phyloP scores from a whole-genome alignment of 2,888 invertebrate species.

The Diarsia dahlii region DNA sequence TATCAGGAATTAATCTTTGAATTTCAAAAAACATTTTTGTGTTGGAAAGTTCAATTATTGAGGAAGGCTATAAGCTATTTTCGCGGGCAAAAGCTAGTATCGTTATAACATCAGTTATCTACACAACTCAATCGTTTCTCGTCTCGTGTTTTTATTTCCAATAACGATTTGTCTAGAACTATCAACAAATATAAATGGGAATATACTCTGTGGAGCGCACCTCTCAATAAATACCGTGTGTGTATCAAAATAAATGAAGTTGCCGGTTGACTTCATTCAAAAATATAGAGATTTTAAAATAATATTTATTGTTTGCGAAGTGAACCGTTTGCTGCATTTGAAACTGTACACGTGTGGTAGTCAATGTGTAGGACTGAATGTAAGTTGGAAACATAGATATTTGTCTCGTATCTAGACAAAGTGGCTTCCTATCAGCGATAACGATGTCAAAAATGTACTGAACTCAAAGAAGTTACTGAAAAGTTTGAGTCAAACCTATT shows the following conservation, averaged over 20 bases:
- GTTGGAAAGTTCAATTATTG: too few species aligned
- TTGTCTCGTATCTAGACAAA: background rate
- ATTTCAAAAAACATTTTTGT: too few species aligned
- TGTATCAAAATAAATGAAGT: constrained; percentile 59
- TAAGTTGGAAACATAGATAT: background rate
- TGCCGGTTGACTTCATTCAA: constrained; percentile 48
- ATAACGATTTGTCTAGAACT: constrained; percentile 67
- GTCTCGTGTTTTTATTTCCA: constrained; percentile 34
- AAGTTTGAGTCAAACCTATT: background rate
- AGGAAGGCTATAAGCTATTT: too few species aligned
- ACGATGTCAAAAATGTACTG: background rate
- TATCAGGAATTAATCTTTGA: too few species aligned
- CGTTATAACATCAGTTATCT: background rate
- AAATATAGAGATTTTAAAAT: constrained; percentile 31
- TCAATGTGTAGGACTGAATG: background rate
- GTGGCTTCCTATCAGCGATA: background rate
- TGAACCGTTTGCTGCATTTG: constrained; percentile 5
- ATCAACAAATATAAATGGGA: constrained; percentile 66
- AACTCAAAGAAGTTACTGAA: background rate
- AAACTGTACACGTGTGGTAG: background rate
- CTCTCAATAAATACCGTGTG: constrained; percentile 61
- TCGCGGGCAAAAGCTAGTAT: too few species aligned
- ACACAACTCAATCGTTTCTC: background rate
- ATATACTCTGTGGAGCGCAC: constrained; percentile 58
- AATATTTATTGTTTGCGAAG: constrained; percentile 26